A percentile compares a stretch with the other conserved stretches of the same genome.
Evolutionary conservation across 2,888 invertebrate species (phyloP).

Genomic region (Lysandra coridon): DNA sequence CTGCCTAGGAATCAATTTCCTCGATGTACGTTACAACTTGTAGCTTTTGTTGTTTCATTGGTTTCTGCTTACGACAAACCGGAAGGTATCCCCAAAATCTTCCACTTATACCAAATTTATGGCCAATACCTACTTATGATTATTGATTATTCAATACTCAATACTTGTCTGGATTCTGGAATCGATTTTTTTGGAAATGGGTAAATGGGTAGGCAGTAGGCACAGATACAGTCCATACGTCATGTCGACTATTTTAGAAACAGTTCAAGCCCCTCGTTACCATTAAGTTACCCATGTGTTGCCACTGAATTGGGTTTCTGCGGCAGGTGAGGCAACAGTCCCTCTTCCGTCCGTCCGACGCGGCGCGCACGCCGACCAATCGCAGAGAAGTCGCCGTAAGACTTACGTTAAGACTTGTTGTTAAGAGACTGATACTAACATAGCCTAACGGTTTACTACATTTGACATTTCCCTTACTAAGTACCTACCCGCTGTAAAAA

Average conservation of each 20-base stretch:
- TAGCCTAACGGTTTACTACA: neutral
- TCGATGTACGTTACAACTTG: too few species aligned
- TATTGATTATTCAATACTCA: too few species aligned
- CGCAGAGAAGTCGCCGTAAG: constrained; percentile 23
- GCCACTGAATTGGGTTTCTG: constrained; percentile 21
- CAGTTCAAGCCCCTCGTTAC: neutral
- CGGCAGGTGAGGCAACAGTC: constrained; percentile 28
- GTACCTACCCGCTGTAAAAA: neutral
- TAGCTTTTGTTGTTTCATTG: too few species aligned
- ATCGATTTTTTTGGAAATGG: too few species aligned
- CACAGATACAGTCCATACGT: too few species aligned
- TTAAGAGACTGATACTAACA: neutral
- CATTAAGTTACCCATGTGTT: neutral
- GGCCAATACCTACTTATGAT: too few species aligned
- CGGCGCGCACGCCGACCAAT: neutral
- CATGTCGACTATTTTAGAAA: neutral
- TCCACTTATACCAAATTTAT: too few species aligned
- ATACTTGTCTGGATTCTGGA: too few species aligned
- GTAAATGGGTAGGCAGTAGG: too few species aligned
- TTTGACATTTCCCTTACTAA: neutral
- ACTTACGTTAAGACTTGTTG: neutral
- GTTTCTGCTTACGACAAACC: too few species aligned
- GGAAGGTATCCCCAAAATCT: too few species aligned
- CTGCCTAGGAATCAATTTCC: too few species aligned
- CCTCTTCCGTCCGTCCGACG: constrained; percentile 7